phyloP scores from a whole-genome alignment of 2,888 invertebrate genomes.

The Junonia oenone region DNA sequence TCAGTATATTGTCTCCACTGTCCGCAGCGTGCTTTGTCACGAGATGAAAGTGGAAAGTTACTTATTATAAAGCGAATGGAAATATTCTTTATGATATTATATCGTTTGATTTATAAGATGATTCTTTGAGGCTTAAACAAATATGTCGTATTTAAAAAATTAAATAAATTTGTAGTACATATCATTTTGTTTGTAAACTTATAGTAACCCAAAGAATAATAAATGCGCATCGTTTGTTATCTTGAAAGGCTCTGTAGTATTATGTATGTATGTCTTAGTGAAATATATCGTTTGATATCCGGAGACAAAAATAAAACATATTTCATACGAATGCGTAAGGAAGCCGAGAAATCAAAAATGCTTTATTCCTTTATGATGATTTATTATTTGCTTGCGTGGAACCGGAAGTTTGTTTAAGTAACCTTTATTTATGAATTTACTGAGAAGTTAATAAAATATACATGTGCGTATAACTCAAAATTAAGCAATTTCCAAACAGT shows the following conservation, averaged over 20 bases:
- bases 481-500: no score
- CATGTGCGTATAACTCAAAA: no score
- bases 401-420: not conserved
- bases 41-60: no score
- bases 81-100: not conserved
- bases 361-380: conserved; percentile 5
- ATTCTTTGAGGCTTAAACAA: not conserved
- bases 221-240: not conserved
- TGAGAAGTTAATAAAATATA: not conserved
- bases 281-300: conserved; percentile 9
- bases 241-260: conserved; percentile 12
- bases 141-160: no score
- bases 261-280: conserved; percentile 13
- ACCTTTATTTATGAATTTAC: not conserved
- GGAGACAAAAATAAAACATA: no score
- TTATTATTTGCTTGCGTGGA: conserved; percentile 3
- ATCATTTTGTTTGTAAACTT: not conserved
- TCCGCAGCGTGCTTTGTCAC: no score
- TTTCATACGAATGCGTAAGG: no score
- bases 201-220: not conserved
- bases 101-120: not conserved
- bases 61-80: not conserved
- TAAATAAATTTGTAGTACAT: no score
- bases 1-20: no score
- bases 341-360: conserved; percentile 16